Evolutionary conservation across 35 echinoderm and acorn worm genomes (phyloP), one percentile per base, ranked within the genome.

Genomic region (Strongylocentrotus purpuratus): DNA sequence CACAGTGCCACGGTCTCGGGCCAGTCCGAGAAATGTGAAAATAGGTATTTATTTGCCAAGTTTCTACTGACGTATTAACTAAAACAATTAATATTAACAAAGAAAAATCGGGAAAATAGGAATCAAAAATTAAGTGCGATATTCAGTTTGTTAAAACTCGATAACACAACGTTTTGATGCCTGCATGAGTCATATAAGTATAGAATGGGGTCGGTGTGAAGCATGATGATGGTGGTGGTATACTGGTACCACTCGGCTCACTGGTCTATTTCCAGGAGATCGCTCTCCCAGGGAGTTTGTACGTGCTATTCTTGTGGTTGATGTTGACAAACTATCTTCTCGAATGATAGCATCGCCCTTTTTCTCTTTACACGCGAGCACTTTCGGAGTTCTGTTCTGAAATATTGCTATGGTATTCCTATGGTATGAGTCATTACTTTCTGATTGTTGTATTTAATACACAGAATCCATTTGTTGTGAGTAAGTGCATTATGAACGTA

Each of bases 301-400:
- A 78, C 65, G 65, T 78, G 65, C 65, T 78, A 78, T 78, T 78
- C 65, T 78, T 78, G 65, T n/a, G 65, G 65, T 78, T n/a, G 65
- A 78, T 78, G 65, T 78, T 78, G 65, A 78, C 65, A 78, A 78
- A 78, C 65, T 78, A 8, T 78, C 65, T 78, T 78, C 65, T 78
- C 65, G 65, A 78, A 78, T 78, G 20, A 25, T 78, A 78, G 65
- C 65, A 78, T 78, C 65, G 65, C 18, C 25, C 8, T 2, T 78
- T 28, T 78, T 78, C 65, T 11, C 52, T 59, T 59, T 59, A 5
- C n/a, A 28, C 20, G 20, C 65, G 50, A 10, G 50, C 20, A 78
- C 65, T 78, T 78, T 78, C 65, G 22, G 65, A 22, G 28, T 28
- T 78, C 8, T n/a, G 65, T 78, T 78, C 65, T n/a, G 25, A 78